Evolutionary conservation across 2,888 invertebrate species (phyloP).

Genomic region (Neoitamus cyanurus): DNA sequence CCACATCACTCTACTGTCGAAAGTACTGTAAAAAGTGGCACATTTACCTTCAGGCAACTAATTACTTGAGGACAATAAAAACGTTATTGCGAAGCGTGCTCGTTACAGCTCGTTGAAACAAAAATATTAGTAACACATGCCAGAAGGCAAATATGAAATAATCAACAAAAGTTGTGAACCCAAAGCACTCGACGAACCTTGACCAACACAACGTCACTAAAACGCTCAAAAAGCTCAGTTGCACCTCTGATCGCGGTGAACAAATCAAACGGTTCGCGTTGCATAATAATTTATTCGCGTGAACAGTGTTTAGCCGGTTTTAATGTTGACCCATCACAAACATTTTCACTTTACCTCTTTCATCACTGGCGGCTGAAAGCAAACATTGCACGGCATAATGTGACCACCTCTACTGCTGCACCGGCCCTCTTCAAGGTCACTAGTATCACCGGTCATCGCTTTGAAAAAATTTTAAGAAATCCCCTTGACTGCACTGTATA

Average conservation of each 20-base stretch:
- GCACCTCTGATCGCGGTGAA: background rate
- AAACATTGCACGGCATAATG: background rate
- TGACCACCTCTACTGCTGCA: background rate
- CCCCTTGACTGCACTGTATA: background rate
- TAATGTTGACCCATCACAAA: constrained; percentile 17
- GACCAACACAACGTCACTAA: background rate
- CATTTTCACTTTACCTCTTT: constrained; percentile 33
- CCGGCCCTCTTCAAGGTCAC: constrained; percentile 22
- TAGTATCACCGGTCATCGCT: background rate
- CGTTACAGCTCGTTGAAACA: background rate
- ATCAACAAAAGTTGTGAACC: background rate
- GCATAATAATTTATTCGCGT: background rate
- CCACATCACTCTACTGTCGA: background rate
- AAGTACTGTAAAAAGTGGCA: background rate
- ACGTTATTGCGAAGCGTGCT: background rate
- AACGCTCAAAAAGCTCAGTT: background rate
- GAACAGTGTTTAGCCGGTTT: background rate
- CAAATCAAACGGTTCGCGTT: background rate
- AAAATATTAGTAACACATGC: background rate
- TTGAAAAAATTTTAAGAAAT: background rate
- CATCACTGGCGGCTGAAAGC: background rate
- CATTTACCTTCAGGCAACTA: too few species aligned
- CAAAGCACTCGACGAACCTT: background rate
- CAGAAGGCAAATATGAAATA: background rate
- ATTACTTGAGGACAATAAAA: too few species aligned